Conservation (phyloP, 2,113 vertebrate species). For the Pao palembangensis region DNA sequence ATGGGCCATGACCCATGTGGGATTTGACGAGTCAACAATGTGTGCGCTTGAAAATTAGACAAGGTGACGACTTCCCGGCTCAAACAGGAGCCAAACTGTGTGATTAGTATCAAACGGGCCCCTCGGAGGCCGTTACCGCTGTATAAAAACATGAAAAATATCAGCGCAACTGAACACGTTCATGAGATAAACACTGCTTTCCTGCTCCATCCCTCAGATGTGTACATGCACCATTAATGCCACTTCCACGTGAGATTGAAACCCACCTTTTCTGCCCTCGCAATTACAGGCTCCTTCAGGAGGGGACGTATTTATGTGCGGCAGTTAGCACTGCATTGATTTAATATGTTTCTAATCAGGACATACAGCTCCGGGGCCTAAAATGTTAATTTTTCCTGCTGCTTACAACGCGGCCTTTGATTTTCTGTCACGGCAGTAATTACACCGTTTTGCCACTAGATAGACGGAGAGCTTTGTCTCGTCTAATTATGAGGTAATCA, state of each 20-base stretch:
- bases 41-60: slow-evolving; percentile 63
- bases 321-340: slow-evolving; percentile 97
- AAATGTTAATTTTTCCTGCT: slow-evolving; percentile 98
- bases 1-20: slow-evolving; percentile 85
- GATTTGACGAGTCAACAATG: slow-evolving; percentile 81
- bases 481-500: slow-evolving; percentile 99
- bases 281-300: slow-evolving; percentile 76
- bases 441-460: slow-evolving; percentile 98
- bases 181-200: background rate
- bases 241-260: slow-evolving; percentile 64
- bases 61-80: slow-evolving; percentile 7
- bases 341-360: slow-evolving; percentile 99
- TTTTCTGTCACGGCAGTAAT: slow-evolving; percentile 99
- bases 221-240: slow-evolving; percentile 42
- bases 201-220: background rate
- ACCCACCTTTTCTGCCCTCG: slow-evolving; percentile 48
- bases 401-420: slow-evolving; percentile 98
- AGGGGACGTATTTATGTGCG: slow-evolving; percentile 75
- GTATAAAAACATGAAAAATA: background rate
- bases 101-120: background rate
- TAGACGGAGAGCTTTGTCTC: slow-evolving; percentile 95
- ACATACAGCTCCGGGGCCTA: slow-evolving; percentile 93
- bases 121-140: background rate
- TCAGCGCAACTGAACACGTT: slow-evolving; percentile 9
- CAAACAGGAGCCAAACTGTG: background rate